Conservation (phyloP, 2,113 vertebrate genomes). For the Lepus americanus region DNA sequence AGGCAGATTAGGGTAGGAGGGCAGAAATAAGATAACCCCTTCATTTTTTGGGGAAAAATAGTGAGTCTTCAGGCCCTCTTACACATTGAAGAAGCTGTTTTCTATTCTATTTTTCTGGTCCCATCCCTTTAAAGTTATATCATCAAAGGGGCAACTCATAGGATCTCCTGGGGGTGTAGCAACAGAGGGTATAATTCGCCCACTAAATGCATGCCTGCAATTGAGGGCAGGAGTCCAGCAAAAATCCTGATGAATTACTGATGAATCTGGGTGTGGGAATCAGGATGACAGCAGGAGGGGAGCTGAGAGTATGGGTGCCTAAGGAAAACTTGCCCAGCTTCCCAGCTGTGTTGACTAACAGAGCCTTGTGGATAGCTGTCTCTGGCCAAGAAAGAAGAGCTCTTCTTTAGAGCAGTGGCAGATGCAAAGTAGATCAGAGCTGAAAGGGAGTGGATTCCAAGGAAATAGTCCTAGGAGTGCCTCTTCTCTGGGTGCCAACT, state of each 20-base stretch:
- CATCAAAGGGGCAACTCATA: background rate
- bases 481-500: background rate
- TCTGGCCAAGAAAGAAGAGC: background rate
- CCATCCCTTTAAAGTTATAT: background rate
- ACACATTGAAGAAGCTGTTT: constrained; percentile 35
- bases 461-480: background rate
- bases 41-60: background rate
- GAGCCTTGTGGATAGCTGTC: background rate
- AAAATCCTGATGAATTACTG: background rate
- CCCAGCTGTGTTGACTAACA: background rate
- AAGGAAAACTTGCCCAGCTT: background rate
- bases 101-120: background rate
- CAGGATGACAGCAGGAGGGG: background rate
- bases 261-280: background rate
- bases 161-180: background rate
- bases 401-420: background rate
- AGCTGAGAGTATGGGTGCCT: background rate
- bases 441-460: background rate
- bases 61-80: background rate
- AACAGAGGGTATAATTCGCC: background rate
- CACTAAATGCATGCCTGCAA: background rate
- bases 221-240: background rate
- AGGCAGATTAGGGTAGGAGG: background rate
- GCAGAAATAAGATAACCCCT: background rate
- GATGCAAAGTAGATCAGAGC: background rate